A percentile compares a stretch with the other conserved stretches of the same genome.
Conservation (phyloP, 2,797 vertebrate genomes). For the Anas bernieri region DNA sequence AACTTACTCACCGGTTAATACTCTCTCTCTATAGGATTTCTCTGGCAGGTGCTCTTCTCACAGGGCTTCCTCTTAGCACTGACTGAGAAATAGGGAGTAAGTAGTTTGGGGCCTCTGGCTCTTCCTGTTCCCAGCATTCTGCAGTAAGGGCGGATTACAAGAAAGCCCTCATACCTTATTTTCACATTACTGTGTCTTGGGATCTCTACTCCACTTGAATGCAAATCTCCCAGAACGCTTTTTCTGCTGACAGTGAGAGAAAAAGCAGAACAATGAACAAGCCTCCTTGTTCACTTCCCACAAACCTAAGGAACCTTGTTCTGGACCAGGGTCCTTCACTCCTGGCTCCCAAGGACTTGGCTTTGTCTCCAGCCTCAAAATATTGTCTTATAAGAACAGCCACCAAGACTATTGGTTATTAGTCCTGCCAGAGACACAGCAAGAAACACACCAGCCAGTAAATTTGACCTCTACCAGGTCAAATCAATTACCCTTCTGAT, state of each 20-base stretch:
- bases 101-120: not conserved
- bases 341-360: not conserved
- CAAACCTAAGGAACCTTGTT: not conserved
- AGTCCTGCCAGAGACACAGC: not conserved
- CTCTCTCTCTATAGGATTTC: not conserved
- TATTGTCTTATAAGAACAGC: not conserved
- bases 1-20: not conserved
- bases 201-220: slow-evolving; percentile 30
- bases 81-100: not conserved
- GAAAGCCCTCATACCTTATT: not conserved
- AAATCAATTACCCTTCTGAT: not conserved
- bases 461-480: not conserved
- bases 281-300: not conserved
- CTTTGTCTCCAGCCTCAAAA: not conserved
- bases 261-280: slow-evolving; percentile 31
- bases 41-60: not conserved
- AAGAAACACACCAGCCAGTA: not conserved
- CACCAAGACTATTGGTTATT: not conserved
- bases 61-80: not conserved
- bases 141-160: not conserved
- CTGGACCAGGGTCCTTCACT: not conserved
- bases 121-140: not conserved
- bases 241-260: slow-evolving; percentile 36
- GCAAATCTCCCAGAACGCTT: slow-evolving; percentile 20
- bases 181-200: slow-evolving; percentile 3